These are phyloP conservation scores for Nomada goodeniana DNA, from an alignment of 2,888 invertebrate species.

Conservation along the genomic window DNA sequence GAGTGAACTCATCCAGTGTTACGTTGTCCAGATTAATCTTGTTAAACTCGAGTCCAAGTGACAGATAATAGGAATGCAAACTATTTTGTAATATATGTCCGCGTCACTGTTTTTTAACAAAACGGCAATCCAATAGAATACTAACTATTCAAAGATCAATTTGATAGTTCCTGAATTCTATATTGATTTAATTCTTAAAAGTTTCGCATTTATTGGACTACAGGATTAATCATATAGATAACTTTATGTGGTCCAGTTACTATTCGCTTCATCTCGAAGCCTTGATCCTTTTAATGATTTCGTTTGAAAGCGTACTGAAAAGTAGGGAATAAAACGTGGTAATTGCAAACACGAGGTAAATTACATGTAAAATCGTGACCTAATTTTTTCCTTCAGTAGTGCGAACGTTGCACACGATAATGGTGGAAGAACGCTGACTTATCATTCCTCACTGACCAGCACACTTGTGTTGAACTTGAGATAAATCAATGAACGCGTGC, in stretches of 20 bases:
- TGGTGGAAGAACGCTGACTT: neutral
- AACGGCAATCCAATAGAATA: neutral
- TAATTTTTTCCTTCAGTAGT: neutral
- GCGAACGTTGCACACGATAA: neutral
- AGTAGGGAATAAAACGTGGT: neutral
- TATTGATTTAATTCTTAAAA: neutral
- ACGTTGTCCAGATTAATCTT: neutral
- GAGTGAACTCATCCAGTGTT: neutral
- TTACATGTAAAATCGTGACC: neutral
- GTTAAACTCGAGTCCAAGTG: neutral
- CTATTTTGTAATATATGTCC: too few relatives aligned
- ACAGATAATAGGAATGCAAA: too few relatives aligned
- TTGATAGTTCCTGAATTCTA: neutral
- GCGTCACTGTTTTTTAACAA: neutral
- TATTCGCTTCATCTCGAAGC: too few relatives aligned
- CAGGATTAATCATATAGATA: neutral
- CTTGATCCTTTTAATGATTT: too few relatives aligned
- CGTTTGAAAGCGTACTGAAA: too few relatives aligned
- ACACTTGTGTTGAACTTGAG: neutral
- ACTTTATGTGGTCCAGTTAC: too few relatives aligned
- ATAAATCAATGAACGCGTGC: neutral
- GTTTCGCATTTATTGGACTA: neutral
- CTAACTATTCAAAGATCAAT: neutral
- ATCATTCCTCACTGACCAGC: constrained; percentile 2
- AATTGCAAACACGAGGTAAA: neutral